Conservation (phyloP, 2,888 invertebrate species). For the Ornithoptera priamus region DNA sequence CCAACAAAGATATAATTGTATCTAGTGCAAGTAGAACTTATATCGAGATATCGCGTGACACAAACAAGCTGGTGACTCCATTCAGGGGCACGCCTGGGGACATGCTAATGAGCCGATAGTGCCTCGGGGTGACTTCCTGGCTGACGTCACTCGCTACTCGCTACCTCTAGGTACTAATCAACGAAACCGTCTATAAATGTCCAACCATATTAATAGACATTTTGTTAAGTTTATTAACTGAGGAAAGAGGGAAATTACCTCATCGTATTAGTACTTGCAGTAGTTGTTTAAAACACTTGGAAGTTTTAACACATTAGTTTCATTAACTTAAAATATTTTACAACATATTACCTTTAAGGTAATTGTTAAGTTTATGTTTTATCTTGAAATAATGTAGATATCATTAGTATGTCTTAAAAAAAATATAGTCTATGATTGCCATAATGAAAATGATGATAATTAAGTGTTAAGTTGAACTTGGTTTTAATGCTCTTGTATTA, state of each 20-base stretch:
- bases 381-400: no score
- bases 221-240: not conserved
- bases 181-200: not conserved
- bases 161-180: not conserved
- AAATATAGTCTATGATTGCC: no score
- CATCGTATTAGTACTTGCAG: not conserved
- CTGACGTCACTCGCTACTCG: constrained; percentile 15
- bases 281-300: not conserved
- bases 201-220: not conserved
- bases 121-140: constrained; percentile 41
- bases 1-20: constrained; percentile 13
- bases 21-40: constrained; percentile 6
- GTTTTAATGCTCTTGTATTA: no score
- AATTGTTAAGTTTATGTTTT: no score
- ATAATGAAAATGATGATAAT: no score
- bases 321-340: no score
- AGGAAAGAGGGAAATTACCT: not conserved
- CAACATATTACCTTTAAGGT: no score
- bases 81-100: constrained; percentile 33
- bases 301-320: no score
- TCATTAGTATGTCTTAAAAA: no score
- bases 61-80: constrained; percentile 15
- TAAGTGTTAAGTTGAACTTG: no score
- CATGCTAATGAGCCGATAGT: constrained; percentile 48
- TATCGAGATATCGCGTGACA: constrained; percentile 20